A percentile compares a stretch with the other conserved stretches of the same genome.
phyloP scores from a whole-genome alignment of 2,888 invertebrate species.

The Ectemnius lituratus region DNA sequence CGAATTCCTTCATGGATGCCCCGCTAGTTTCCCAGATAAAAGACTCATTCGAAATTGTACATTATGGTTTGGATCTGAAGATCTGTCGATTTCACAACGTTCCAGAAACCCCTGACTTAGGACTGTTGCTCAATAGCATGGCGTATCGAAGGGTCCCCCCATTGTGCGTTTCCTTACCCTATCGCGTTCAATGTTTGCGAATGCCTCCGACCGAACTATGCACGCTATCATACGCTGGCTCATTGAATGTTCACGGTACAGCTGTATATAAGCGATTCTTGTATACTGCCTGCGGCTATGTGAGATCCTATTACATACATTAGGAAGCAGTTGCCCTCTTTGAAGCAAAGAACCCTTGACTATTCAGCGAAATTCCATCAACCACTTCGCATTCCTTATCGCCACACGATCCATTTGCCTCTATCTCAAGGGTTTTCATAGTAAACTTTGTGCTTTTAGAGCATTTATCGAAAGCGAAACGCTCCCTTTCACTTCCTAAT shows the following conservation, averaged over 20 bases:
- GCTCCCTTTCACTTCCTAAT: no score
- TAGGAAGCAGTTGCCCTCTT: no score
- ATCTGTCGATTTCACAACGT: background rate
- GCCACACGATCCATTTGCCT: no score
- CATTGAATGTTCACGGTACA: slow-evolving; percentile 40
- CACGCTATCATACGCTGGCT: slow-evolving; percentile 36
- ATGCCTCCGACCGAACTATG: slow-evolving; percentile 48
- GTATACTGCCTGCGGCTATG: no score
- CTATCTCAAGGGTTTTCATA: no score
- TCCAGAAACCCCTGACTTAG: slow-evolving; percentile 1
- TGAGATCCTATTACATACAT: no score
- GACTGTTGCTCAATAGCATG: slow-evolving; percentile 34
- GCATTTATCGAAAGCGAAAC: no score
- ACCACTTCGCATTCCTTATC: no score
- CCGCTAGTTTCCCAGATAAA: background rate
- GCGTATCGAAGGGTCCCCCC: slow-evolving; percentile 23
- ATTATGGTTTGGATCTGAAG: slow-evolving; percentile 1
- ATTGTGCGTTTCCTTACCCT: slow-evolving; percentile 29
- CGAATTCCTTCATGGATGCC: background rate
- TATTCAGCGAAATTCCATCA: no score
- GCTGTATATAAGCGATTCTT: no score
- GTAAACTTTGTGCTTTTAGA: no score
- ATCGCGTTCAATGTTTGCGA: slow-evolving; percentile 46
- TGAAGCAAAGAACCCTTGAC: no score
- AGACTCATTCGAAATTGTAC: background rate